Evolutionary conservation across 2,113 vertebrate species (phyloP), one percentile per base, ranked within the genome.

Genomic region (Xenopus borealis): DNA sequence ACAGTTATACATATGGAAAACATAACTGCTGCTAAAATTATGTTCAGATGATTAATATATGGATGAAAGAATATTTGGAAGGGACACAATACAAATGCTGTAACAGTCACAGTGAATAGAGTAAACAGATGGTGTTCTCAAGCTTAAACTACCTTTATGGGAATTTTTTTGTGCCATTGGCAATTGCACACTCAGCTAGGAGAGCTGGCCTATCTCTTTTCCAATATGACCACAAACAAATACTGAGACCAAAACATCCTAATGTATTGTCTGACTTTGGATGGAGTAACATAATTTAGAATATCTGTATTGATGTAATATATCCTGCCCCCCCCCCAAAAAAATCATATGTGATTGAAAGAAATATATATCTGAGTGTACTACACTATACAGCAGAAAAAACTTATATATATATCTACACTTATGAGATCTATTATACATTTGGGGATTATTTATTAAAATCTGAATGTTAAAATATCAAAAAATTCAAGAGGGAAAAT

Each of bases 101-200:
- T 85, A 73, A 65, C 80, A 89, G 89, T 89, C 86, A 83, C 45
- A 81, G 86, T 80, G 73, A 69, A 58, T 81, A 81, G 81, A 82
- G 86, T 89, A 89, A 90, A 87, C 89, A 93, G 89, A 91, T 91
- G 90, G 89, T 86, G 88, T 85, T 88, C 71, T 10, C 85, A 89
- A 89, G 88, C 87, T 40, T 86, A 83, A 88, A 83, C 87, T 86
- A 83, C 82, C 86, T 85, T 86, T 83, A 90, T 89, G 83, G 89
- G 87, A 87, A 90, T 88, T 82, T 86, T 81, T 86, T 87, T 82
- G 79, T 88, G 89, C 90, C 88, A 90, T 82, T 84, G 89, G 88
- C 89, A 86, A 85, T 87, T 88, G 3, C 86, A 80, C 85, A 81
- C 79, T 89, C 83, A 75, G 79, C 82, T 86, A 84, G 88, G 87